Conservation (phyloP, 1,140 invertebrate genomes). For the Aphis craccivora region DNA sequence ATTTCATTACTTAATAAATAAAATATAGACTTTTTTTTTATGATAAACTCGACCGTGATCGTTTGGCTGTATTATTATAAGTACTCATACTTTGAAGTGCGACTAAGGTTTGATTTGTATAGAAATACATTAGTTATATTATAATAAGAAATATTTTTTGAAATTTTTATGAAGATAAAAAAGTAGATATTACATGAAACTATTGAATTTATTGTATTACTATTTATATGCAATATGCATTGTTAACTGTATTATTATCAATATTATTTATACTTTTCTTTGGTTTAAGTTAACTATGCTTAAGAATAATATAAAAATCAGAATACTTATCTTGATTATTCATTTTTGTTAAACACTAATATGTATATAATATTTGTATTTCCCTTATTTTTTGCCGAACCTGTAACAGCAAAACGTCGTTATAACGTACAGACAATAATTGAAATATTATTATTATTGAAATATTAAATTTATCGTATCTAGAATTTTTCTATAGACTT, state of each 20-base stretch:
- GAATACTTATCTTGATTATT: background rate
- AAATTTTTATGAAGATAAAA: background rate
- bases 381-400: background rate
- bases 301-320: background rate
- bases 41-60: background rate
- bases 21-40: background rate
- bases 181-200: background rate
- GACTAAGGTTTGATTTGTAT: background rate
- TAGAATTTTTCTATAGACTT: background rate
- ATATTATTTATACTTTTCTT: background rate
- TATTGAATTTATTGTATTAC: background rate
- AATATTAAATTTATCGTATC: background rate
- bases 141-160: background rate
- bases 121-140: background rate
- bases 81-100: background rate
- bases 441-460: background rate
- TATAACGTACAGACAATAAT: background rate
- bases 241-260: background rate
- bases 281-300: background rate
- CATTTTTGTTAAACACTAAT: background rate
- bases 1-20: constrained; percentile 31
- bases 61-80: background rate
- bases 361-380: background rate
- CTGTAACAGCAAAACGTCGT: background rate
- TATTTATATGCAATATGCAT: background rate